These are phyloP conservation scores for Donacobius atricapilla DNA, from an alignment of 2,113 vertebrate genomes.

Conservation along the genomic window DNA sequence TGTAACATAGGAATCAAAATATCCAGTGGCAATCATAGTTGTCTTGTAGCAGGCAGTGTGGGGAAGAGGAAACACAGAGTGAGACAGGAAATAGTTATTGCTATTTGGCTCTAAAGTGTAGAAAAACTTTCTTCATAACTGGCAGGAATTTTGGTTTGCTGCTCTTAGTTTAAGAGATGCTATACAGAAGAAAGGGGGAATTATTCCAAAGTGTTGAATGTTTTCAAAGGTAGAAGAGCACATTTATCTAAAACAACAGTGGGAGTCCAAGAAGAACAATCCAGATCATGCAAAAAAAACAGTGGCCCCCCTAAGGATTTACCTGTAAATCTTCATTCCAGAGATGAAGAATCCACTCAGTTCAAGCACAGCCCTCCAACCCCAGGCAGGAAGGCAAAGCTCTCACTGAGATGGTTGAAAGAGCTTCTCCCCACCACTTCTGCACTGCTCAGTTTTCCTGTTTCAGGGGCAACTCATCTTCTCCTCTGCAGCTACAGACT, in stretches of 20 bases:
- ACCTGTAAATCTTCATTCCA: neutral
- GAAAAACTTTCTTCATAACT: neutral
- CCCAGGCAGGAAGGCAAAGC: neutral
- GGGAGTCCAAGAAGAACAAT: neutral
- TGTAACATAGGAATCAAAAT: neutral
- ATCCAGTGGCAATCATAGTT: neutral
- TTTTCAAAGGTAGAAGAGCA: neutral
- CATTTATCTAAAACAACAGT: neutral
- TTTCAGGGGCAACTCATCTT: neutral
- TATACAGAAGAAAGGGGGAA: neutral
- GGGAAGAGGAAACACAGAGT: neutral
- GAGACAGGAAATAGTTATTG: neutral
- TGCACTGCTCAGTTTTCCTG: neutral
- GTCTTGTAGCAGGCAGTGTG: neutral
- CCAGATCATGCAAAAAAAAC: neutral
- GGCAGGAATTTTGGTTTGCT: neutral
- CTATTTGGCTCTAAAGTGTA: neutral
- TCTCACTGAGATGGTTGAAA: neutral
- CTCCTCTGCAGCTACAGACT: neutral
- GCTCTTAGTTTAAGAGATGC: neutral
- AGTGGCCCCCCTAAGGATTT: neutral
- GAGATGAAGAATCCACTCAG: neutral
- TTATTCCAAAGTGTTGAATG: neutral
- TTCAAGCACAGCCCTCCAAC: neutral
- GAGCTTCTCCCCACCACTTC: neutral